Base-by-base conservation (phyloP, 2,113 vertebrate species). In the Takifugu bimaculatus region DNA sequence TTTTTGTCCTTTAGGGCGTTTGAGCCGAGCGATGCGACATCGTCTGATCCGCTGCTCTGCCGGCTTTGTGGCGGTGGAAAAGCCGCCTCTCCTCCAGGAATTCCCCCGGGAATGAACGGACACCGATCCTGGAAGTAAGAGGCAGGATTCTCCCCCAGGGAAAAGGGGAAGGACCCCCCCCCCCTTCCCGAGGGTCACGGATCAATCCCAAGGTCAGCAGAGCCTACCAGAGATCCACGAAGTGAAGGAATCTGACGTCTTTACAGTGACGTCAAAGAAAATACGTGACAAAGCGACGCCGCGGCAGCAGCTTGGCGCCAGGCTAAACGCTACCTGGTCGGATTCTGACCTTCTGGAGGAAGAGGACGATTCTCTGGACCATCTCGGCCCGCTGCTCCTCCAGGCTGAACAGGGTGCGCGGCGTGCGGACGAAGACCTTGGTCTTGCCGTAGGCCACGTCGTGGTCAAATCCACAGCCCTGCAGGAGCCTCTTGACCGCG, bases 381-480 rank as follows among this genome's bases (percentile, higher is more conserved):
- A 98, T 96, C 56, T 93, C 93, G 4, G 91, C 81, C 2, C 96
- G 92, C 85, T 93, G 92, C 3, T 97, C 96, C 89, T 99, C 97
- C 84, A 99, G 81, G 61, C 93, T 94, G 87, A 99, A 98, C 3
- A 99, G 88, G 0, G 97, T 98, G 0, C 93, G 93, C 0, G 97
- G 97, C 0, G 96, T 99, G 56, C 97, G 93, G 77, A 99, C 93
- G 87, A 98, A 99, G 57, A 99, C 92, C 80, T 99, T 99, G 70
- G 93, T 99, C 71, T 93, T 96, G 57, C 97, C 96, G 0, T 96
- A 99, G 29, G 97, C 95, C 15, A 92, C 94, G 0, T 99, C 97
- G 0, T 97, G 90, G 78, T 98, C 94, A 20, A 97, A 98, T 0
- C 93, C 91, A 1, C 94, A 95, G 1, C 87, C 88, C 79, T 95